These are phyloP conservation scores for Noctua pronuba DNA, from an alignment of 2,888 invertebrate genomes.

Conservation along the genomic window DNA sequence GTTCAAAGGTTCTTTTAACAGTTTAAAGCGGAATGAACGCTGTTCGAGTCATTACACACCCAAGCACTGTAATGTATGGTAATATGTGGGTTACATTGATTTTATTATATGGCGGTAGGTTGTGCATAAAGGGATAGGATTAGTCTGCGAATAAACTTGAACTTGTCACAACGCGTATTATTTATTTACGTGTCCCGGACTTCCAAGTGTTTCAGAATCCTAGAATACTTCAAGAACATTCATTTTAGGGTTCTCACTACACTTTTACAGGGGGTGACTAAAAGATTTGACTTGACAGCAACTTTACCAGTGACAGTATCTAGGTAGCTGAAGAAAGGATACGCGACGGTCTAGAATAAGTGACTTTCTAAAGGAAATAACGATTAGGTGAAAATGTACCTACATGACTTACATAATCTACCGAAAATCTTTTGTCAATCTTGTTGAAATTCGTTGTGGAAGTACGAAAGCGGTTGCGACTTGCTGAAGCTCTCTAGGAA, in stretches of 20 bases:
- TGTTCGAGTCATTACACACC: slow-evolving; percentile 4
- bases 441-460: too few species aligned
- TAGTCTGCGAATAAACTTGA: not conserved
- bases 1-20: slow-evolving; percentile 5
- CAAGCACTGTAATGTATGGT: too few species aligned
- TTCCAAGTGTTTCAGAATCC: too few species aligned
- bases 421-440: not conserved
- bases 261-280: not conserved
- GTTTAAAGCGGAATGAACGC: slow-evolving; percentile 12
- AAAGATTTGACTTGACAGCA: not conserved
- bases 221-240: too few species aligned
- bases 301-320: not conserved
- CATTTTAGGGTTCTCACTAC: not conserved
- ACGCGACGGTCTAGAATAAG: not conserved
- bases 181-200: not conserved
- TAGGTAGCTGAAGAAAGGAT: not conserved
- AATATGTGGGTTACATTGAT: too few species aligned
- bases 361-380: not conserved
- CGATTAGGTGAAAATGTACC: not conserved
- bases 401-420: not conserved
- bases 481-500: too few species aligned
- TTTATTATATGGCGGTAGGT: too few species aligned
- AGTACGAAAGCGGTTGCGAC: too few species aligned
- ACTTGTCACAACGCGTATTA: not conserved
- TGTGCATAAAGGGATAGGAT: too few species aligned